Conservation (phyloP, 2,113 vertebrate species). For the Dinomys branickii region DNA sequence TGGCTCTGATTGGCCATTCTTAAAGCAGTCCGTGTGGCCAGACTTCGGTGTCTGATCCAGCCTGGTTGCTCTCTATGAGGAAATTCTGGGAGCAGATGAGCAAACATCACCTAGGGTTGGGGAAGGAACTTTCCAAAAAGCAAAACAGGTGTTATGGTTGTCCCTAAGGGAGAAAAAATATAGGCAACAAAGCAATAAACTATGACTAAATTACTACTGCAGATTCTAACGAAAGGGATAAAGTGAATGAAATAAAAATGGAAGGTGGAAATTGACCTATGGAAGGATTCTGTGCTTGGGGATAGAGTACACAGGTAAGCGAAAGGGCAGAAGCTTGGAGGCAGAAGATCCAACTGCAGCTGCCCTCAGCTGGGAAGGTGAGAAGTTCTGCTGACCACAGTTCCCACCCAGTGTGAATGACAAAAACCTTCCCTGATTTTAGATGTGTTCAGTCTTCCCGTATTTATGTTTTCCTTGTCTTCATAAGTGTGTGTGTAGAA, state of each 20-base stretch:
- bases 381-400: neutral
- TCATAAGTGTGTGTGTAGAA: neutral
- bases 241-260: neutral
- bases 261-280: neutral
- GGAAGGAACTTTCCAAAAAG: neutral
- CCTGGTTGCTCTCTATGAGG: neutral
- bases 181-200: neutral
- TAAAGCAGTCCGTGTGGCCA: neutral
- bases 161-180: neutral
- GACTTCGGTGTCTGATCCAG: neutral
- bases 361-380: neutral
- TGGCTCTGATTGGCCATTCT: neutral
- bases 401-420: neutral
- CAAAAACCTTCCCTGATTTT: neutral
- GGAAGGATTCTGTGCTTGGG: neutral
- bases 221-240: neutral
- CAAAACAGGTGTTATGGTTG: accelerated
- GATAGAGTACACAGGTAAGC: neutral
- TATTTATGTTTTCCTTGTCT: neutral
- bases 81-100: neutral
- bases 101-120: neutral
- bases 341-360: neutral
- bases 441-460: neutral
- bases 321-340: neutral
- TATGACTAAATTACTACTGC: neutral